phyloP scores from a whole-genome alignment of 2,797 vertebrate genomes.

The Zalophus californianus region DNA sequence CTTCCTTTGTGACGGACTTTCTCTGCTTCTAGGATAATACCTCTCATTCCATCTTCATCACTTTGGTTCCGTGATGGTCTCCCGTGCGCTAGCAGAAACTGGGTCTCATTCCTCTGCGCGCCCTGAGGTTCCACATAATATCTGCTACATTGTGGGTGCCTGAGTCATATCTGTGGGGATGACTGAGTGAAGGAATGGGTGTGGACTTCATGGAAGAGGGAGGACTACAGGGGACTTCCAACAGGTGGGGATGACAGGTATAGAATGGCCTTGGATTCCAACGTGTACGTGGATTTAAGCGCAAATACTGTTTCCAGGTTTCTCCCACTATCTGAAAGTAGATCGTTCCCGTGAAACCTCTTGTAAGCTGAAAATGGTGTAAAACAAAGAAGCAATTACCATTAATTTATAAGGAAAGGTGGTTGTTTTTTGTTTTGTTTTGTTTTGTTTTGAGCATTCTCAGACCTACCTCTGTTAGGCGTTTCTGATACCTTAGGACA shows the following conservation, averaged over 20 bases:
- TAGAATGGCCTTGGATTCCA: not conserved
- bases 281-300: not conserved
- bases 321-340: not conserved
- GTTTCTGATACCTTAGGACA: not conserved
- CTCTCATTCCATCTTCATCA: not conserved
- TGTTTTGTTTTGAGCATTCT: not conserved
- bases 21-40: not conserved
- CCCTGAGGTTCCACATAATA: not conserved
- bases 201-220: not conserved
- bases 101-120: not conserved
- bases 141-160: not conserved
- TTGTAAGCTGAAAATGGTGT: not conserved
- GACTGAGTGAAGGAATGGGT: not conserved
- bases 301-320: not conserved
- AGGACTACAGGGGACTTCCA: not conserved
- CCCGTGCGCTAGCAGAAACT: not conserved
- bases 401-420: not conserved
- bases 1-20: not conserved
- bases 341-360: not conserved
- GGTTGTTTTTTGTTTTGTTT: too few relatives aligned
- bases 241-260: accelerated
- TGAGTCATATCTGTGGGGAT: accelerated
- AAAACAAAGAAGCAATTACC: not conserved
- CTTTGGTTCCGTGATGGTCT: not conserved
- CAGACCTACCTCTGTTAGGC: not conserved